Percentiles rank a stretch among this genome's conserved stretches.
phyloP scores from a whole-genome alignment of 2,797 vertebrate genomes.

The Gallinago stenura region DNA sequence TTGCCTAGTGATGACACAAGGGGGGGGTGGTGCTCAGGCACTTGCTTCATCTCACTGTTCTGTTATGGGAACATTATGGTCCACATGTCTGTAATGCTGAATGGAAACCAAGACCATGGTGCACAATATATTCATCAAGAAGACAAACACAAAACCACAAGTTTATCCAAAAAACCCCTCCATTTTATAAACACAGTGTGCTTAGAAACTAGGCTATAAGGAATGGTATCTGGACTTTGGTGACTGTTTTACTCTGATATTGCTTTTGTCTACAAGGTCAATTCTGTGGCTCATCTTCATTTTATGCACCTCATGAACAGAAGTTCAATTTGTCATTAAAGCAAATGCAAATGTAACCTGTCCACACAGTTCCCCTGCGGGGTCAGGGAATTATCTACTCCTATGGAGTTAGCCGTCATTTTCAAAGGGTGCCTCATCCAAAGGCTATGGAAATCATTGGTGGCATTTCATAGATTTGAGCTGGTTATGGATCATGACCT shows the following conservation, averaged over 20 bases:
- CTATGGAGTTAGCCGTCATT: neutral
- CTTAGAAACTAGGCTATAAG: neutral
- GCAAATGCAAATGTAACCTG: neutral
- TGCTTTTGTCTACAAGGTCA: neutral
- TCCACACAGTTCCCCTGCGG: neutral
- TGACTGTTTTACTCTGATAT: neutral
- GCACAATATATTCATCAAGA: neutral
- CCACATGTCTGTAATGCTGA: neutral
- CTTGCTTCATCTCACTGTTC: neutral
- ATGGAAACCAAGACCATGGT: neutral
- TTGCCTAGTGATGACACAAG: neutral
- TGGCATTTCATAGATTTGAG: neutral
- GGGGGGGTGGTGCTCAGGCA: neutral
- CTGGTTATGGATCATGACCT: neutral
- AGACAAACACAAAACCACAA: neutral
- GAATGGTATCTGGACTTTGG: neutral
- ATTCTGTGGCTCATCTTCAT: neutral
- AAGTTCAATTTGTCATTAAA: neutral
- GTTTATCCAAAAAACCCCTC: accelerated
- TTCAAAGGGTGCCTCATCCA: neutral
- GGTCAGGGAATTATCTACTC: neutral
- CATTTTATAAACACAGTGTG: neutral
- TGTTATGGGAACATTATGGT: neutral
- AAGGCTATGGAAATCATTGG: neutral
- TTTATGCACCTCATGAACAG: neutral